Conservation (phyloP, 2,888 invertebrate species). For the Standfussiana lucernea region DNA sequence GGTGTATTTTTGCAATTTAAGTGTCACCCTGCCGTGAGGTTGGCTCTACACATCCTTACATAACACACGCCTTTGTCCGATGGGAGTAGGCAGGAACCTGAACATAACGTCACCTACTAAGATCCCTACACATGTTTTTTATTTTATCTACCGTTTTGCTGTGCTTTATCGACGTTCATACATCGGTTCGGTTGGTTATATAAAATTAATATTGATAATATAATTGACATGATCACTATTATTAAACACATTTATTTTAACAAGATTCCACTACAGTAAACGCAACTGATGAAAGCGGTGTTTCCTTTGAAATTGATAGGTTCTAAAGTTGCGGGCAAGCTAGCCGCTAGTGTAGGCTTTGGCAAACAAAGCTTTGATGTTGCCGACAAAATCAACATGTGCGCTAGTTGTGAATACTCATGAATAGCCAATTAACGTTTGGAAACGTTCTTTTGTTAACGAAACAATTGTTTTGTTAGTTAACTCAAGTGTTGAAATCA, state of each 20-base stretch:
- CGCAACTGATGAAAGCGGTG: conserved; percentile 47
- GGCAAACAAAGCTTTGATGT: conserved; percentile 65
- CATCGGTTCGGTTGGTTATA: neutral
- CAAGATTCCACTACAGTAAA: conserved; percentile 17
- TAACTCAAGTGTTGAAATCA: conserved; percentile 46
- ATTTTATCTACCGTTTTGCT: neutral
- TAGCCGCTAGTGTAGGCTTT: conserved; percentile 38
- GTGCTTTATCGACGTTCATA: neutral
- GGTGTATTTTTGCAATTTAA: neutral
- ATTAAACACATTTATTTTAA: conserved; percentile 19
- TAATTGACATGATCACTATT: neutral
- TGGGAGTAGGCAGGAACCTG: neutral
- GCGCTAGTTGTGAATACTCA: conserved; percentile 45
- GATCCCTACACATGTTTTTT: neutral
- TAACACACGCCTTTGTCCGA: neutral
- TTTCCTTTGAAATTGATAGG: conserved; percentile 62
- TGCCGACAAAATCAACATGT: conserved; percentile 63
- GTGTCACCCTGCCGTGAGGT: neutral
- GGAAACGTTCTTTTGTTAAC: conserved; percentile 56
- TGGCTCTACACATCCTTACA: neutral
- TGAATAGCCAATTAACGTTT: conserved; percentile 64
- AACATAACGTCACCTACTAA: neutral
- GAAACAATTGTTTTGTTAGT: conserved; percentile 52
- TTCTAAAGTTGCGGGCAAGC: conserved; percentile 58
- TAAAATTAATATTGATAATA: neutral